These are phyloP conservation scores for Aplocera efformata DNA, from an alignment of 2,888 invertebrate genomes.

Conservation along the genomic window DNA sequence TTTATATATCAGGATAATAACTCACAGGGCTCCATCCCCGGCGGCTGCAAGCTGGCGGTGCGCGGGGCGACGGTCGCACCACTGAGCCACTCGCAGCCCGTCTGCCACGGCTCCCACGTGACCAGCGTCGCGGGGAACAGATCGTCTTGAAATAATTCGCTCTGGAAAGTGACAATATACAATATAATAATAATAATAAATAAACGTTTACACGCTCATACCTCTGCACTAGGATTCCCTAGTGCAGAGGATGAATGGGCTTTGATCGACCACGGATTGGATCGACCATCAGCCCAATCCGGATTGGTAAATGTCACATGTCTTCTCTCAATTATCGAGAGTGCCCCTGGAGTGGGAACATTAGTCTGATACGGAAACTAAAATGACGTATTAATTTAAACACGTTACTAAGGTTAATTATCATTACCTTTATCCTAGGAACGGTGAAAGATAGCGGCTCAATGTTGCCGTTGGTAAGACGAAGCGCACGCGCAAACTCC, in stretches of 20 bases:
- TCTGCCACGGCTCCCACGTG: constrained; percentile 90
- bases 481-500: constrained; percentile 96
- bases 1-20: constrained; percentile 7
- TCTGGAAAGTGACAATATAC: constrained; percentile 75
- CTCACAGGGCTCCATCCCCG: constrained; percentile 91
- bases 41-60: constrained; percentile 89
- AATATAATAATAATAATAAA: too few species aligned
- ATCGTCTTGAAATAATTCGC: constrained; percentile 98
- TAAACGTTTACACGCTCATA: too few species aligned
- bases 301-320: too few species aligned
- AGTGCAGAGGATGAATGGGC: too few species aligned
- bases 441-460: constrained; percentile 97
- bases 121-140: constrained; percentile 95
- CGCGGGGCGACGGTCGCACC: constrained; percentile 82
- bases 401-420: too few species aligned
- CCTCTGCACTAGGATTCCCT: too few species aligned
- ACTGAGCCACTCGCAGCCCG: constrained; percentile 89
- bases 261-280: too few species aligned
- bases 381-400: too few species aligned
- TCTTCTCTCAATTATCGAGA: too few species aligned
- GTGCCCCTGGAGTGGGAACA: too few species aligned
- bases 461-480: constrained; percentile 94
- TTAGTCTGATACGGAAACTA: too few species aligned
- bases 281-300: too few species aligned
- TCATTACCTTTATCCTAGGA: constrained; percentile 94